Evolutionary conservation across 2,888 invertebrate genomes (phyloP).

Genomic region (Cheilosia vernalis): DNA sequence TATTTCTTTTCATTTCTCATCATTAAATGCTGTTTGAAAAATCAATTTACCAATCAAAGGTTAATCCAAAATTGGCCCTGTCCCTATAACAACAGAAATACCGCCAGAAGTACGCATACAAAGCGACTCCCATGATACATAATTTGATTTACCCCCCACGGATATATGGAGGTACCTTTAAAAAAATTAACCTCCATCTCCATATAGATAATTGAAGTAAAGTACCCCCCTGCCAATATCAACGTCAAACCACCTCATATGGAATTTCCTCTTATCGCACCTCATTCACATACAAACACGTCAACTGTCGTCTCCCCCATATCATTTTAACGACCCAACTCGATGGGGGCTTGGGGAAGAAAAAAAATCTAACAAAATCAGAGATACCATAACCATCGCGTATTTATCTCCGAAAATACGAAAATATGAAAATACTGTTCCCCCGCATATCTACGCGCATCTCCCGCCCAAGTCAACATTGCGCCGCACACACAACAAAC

Average conservation of each 20-base stretch:
- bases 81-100: background rate
- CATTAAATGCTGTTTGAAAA: too few relatives aligned
- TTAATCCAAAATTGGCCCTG: too few relatives aligned
- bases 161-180: background rate
- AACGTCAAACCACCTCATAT: slow-evolving; percentile 45
- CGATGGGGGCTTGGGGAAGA: slow-evolving; percentile 5
- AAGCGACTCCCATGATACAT: background rate
- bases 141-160: background rate
- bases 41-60: too few relatives aligned
- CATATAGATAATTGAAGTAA: background rate
- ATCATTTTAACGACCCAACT: slow-evolving; percentile 38
- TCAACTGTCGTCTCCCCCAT: slow-evolving; percentile 28
- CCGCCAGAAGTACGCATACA: background rate
- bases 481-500: slow-evolving; percentile 31
- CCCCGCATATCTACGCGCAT: background rate
- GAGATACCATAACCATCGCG: slow-evolving; percentile 34
- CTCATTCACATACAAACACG: slow-evolving; percentile 61
- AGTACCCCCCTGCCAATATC: slow-evolving; percentile 45
- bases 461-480: slow-evolving; percentile 14
- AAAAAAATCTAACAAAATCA: slow-evolving; percentile 27
- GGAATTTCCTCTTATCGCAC: slow-evolving; percentile 72
- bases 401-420: slow-evolving; percentile 46
- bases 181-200: slow-evolving; percentile 1
- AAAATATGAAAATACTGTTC: slow-evolving; percentile 38
- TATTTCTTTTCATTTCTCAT: too few relatives aligned